Base-by-base conservation (phyloP, 1,140 invertebrate genomes). In the Conus betulinus region DNA sequence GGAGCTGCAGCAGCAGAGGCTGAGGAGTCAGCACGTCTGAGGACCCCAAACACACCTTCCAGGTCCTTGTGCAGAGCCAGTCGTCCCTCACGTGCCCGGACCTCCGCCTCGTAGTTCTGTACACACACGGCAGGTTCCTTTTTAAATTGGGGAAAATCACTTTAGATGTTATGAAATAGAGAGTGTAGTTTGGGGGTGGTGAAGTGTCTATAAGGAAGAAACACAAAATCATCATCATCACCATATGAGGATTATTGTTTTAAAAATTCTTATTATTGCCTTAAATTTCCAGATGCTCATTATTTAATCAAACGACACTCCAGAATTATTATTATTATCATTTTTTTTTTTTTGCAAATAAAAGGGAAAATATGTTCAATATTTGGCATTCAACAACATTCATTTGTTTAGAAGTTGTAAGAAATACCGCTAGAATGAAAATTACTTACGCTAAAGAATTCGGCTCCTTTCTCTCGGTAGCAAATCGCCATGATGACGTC, bases 401-500 rank as follows among this genome's bases (percentile, higher is more conserved):
- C 8, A 11, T 60, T 74, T 0, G 13, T 20, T 25, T 23, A n/a
- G 7, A 23, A 7, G 23, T 8, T 23, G 23, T 7, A 74, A n/a
- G 13, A n/a, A 7, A 74, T 15, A 74, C 67, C n/a, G 67, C n/a
- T 25, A 7, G 13, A 74, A 74, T 7, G 13, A 7, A 74, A 74
- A 74, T 39, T 23, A 78, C 39, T 78, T 78, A 39, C 25, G 20
- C 8, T 57, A 57, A 53, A 52, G 8, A 60, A 55, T 11, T 57
- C 51, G 11, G 63, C 63, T 52, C 67, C 84, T 55, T 71, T 85
- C 55, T 92, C 92, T 15, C 90, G 85, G 87, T 93, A 93, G 76
- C 91, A 93, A 7, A 93, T 91, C 63, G 92, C 90, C 91, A 92
- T 93, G n/a, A 93, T 76, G n/a, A 92, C 76, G 85, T 91, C 90